Percentiles rank a stretch among this genome's conserved stretches.
These are phyloP conservation scores for Gymnothorax reevesii DNA, from an alignment of 2,797 vertebrate genomes.

Conservation along the genomic window DNA sequence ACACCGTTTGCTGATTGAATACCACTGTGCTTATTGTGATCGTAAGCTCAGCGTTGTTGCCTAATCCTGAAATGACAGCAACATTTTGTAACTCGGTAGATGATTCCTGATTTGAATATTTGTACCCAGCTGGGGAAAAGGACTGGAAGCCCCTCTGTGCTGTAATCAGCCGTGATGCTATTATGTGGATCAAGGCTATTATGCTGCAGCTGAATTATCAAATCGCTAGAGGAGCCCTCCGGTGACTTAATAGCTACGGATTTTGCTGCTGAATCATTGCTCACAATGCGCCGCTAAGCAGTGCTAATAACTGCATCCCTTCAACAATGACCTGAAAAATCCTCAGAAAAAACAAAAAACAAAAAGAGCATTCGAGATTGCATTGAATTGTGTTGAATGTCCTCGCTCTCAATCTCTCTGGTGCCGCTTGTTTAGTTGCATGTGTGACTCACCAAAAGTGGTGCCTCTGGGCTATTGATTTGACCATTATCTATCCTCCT, in stretches of 20 bases:
- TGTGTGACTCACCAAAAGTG: background rate
- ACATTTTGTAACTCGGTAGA: background rate
- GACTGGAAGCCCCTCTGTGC: background rate
- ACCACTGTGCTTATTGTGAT: background rate
- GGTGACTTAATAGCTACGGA: background rate
- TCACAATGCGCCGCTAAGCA: background rate
- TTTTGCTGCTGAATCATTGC: background rate
- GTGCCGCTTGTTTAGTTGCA: background rate
- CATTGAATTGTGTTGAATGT: background rate
- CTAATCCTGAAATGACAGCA: background rate
- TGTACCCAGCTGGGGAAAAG: background rate
- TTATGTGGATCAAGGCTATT: background rate
- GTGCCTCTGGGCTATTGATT: constrained; percentile 1
- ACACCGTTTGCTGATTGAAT: background rate
- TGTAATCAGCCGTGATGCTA: background rate
- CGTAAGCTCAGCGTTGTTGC: background rate
- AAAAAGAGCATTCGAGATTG: background rate
- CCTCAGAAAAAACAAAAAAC: background rate
- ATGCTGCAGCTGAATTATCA: background rate
- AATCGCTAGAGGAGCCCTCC: background rate
- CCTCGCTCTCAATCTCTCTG: background rate
- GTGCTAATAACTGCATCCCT: background rate
- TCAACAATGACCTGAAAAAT: background rate
- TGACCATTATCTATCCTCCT: constrained; percentile 1
- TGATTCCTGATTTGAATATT: background rate